These are phyloP conservation scores for Cheilosia vernalis DNA, from an alignment of 2,888 invertebrate genomes.

Conservation along the genomic window DNA sequence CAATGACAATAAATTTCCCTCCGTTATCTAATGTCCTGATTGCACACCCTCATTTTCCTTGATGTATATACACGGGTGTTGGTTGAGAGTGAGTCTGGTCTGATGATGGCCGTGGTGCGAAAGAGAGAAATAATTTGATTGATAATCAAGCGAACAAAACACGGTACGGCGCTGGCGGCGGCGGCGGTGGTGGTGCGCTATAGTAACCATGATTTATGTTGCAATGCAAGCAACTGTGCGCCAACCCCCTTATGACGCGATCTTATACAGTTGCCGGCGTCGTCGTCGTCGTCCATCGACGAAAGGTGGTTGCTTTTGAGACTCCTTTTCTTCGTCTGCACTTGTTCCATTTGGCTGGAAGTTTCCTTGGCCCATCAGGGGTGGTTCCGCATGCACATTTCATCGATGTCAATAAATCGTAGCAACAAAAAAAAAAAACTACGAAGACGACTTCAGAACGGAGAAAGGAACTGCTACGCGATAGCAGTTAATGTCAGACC, in stretches of 20 bases:
- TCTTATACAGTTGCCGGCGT: slow-evolving; percentile 22
- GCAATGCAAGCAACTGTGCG: slow-evolving; percentile 63
- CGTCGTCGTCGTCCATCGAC: slow-evolving; percentile 61
- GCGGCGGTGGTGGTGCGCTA: slow-evolving; percentile 27
- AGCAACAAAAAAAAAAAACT: slow-evolving; percentile 16
- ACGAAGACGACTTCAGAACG: slow-evolving; percentile 22
- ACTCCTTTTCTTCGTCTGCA: slow-evolving; percentile 60
- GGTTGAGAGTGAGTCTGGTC: neutral
- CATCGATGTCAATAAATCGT: slow-evolving; percentile 75
- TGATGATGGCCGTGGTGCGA: slow-evolving; percentile 60
- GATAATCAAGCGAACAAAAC: slow-evolving; percentile 75
- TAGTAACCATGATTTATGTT: slow-evolving; percentile 72
- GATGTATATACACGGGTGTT: slow-evolving; percentile 56
- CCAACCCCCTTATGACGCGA: slow-evolving; percentile 65
- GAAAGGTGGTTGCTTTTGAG: slow-evolving; percentile 70
- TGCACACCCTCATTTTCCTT: slow-evolving; percentile 75
- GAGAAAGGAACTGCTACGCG: slow-evolving; percentile 70
- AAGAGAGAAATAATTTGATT: slow-evolving; percentile 75
- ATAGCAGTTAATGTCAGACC: slow-evolving; percentile 75
- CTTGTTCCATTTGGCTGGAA: slow-evolving; percentile 30
- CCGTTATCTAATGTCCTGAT: slow-evolving; percentile 75
- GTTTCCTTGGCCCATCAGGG: neutral
- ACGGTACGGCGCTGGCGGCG: slow-evolving; percentile 47
- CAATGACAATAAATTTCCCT: slow-evolving; percentile 75
- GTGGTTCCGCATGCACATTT: slow-evolving; percentile 75